A percentile compares a stretch with the other conserved stretches of the same genome.
phyloP scores from a whole-genome alignment of 2,797 vertebrate species.

The Pterois miles region DNA sequence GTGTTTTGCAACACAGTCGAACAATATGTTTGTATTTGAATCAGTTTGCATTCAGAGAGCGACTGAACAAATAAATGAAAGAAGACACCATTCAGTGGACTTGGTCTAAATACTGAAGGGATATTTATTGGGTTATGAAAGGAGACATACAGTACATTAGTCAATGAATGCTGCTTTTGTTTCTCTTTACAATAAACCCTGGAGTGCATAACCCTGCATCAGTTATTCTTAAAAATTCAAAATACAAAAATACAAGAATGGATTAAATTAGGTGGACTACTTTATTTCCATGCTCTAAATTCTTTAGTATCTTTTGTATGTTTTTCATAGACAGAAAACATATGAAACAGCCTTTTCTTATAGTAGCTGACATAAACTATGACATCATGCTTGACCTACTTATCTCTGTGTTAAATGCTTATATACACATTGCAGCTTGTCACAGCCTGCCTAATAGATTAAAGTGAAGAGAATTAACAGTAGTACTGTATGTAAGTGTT shows the following conservation, averaged over 20 bases:
- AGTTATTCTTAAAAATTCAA: slow-evolving; percentile 1
- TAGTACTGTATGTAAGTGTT: neutral
- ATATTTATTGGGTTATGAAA: slow-evolving; percentile 7
- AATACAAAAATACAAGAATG: neutral
- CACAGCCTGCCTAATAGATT: neutral
- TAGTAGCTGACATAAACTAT: neutral
- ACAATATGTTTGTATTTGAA: slow-evolving; percentile 25
- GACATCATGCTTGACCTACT: neutral
- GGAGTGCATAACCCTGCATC: neutral
- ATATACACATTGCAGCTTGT: neutral
- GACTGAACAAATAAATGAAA: slow-evolving; percentile 9
- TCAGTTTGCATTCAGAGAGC: slow-evolving; percentile 2
- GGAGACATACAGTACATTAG: slow-evolving; percentile 3
- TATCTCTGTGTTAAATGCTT: neutral
- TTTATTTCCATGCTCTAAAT: slow-evolving; percentile 7
- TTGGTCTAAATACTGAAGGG: neutral
- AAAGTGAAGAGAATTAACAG: neutral
- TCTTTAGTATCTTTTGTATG: neutral
- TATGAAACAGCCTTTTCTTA: neutral
- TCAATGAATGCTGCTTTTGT: slow-evolving; percentile 4
- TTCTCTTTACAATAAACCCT: neutral
- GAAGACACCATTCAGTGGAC: neutral
- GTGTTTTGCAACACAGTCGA: slow-evolving; percentile 2
- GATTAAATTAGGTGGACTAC: neutral
- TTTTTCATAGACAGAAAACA: neutral